Percentiles rank a stretch among this genome's conserved stretches.
Conservation (phyloP, 2,797 vertebrate species). For the Chaunax sp. region DNA sequence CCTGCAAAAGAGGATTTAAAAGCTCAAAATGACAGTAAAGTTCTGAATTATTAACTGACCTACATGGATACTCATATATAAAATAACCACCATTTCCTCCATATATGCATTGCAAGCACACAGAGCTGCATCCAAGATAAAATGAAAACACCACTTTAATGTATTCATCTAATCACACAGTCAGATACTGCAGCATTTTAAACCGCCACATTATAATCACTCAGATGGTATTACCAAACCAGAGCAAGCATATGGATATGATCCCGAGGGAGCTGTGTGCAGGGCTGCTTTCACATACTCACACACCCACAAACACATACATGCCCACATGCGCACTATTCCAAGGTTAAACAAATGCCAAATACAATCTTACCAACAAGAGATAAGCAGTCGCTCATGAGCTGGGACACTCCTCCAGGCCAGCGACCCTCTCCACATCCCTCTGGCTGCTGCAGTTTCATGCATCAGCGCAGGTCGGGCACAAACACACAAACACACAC, state of each 20-base stretch:
- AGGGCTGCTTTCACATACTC: conserved; percentile 36
- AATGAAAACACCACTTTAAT: conserved; percentile 57
- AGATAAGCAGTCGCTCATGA: conserved; percentile 72
- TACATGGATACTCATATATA: conserved; percentile 44
- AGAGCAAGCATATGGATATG: conserved; percentile 76
- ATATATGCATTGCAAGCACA: conserved; percentile 26
- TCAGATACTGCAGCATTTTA: conserved; percentile 68
- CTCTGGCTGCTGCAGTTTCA: conserved; percentile 55
- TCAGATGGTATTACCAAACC: conserved; percentile 73
- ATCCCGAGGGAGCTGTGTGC: conserved; percentile 71
- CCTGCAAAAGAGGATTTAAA: conserved; percentile 52
- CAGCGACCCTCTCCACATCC: conserved; percentile 54
- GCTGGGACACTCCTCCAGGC: conserved; percentile 63
- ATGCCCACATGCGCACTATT: conserved; percentile 43
- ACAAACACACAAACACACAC: conserved; percentile 29
- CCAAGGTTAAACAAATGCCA: conserved; percentile 82
- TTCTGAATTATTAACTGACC: conserved; percentile 70
- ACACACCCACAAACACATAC: conserved; percentile 23
- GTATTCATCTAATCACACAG: conserved; percentile 71
- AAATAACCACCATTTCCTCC: conserved; percentile 13
- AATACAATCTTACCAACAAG: conserved; percentile 65
- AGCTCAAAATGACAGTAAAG: conserved; percentile 51
- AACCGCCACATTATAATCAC: conserved; percentile 68
- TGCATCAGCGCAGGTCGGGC: conserved; percentile 50
- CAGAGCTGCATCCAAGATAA: conserved; percentile 31